These are phyloP conservation scores for Sciurus vulgaris DNA, from an alignment of 2,797 vertebrate genomes.

Conservation along the genomic window DNA sequence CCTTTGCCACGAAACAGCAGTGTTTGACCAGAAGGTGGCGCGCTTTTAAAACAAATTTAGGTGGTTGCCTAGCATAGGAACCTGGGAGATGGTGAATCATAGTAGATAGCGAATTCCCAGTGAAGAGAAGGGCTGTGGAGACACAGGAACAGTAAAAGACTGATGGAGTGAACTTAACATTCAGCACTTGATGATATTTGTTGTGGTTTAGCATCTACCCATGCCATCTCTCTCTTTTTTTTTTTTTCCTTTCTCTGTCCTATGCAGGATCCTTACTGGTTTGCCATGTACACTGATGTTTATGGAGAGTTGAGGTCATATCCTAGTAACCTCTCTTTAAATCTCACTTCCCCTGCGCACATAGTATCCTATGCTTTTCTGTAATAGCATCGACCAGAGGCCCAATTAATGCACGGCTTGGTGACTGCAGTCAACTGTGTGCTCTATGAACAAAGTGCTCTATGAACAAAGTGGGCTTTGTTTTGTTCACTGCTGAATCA, in stretches of 20 bases:
- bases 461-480: not conserved
- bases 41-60: slow-evolving; percentile 73
- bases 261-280: not conserved
- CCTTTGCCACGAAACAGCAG: not conserved
- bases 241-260: not conserved
- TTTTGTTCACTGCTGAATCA: not conserved
- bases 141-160: not conserved
- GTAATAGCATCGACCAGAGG: not conserved
- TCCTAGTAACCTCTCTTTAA: slow-evolving; percentile 4
- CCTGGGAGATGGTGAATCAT: not conserved
- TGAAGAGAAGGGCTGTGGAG: not conserved
- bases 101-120: slow-evolving; percentile 1
- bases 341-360: slow-evolving; percentile 12
- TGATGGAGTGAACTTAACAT: not conserved
- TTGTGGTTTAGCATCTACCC: slow-evolving; percentile 7
- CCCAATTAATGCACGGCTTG: not conserved
- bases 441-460: not conserved
- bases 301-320: slow-evolving; percentile 14
- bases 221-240: not conserved
- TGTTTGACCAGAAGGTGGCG: slow-evolving; percentile 78
- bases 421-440: not conserved
- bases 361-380: not conserved
- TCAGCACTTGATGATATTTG: not conserved
- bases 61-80: not conserved
- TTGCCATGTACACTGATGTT: not conserved